Evolutionary conservation across 2,113 vertebrate species (phyloP), one percentile per base, ranked within the genome.

Genomic region (Anarhynchus alexandrinus): DNA sequence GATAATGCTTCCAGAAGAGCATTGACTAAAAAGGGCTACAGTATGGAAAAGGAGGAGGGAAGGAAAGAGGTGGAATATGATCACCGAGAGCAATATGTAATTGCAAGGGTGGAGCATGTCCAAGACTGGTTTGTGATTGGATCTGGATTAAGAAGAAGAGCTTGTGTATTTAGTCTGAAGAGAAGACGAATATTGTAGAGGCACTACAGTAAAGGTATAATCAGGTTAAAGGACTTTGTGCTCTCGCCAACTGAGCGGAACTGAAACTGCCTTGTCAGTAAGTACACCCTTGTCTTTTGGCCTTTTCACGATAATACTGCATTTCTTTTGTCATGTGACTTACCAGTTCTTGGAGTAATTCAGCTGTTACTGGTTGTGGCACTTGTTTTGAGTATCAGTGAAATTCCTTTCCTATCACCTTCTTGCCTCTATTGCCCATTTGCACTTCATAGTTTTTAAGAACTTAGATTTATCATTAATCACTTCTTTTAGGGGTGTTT

Each of bases 41-140:
- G 90, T 86, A 51, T 12, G 5, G 82, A 94, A 90, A 34, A 43
- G n/a, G 55, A 61, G 55, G 70, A 93, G 92, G 79, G 71, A 93
- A 67, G 64, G 65, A 67, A 85, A 89, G 82, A 93, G 57, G 54
- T 78, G 93, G 64, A 81, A 92, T 47, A 52, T 61, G 93, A 95
- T 91, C 91, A 64, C 72, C 0, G 4, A 71, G 55, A 61, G 66
- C 61, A 88, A 32, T 67, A 78, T 49, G 79, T 83, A 93, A 90
- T 95, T 94, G 87, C 47, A 88, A 86, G 92, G 97, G 96, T 92
- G 96, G 94, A 93, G 96, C 96, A 82, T 81, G n/a, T 74, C 55
- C 65, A 72, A 64, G 67, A 85, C 86, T 92, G 73, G 67, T 64
- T 89, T 71, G 77, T 88, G 96, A 97, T 97, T 98, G 97, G 96